Evolutionary conservation across 1,140 invertebrate genomes (phyloP), one percentile per base, ranked within the genome.

Genomic region (Saccostrea echinata): DNA sequence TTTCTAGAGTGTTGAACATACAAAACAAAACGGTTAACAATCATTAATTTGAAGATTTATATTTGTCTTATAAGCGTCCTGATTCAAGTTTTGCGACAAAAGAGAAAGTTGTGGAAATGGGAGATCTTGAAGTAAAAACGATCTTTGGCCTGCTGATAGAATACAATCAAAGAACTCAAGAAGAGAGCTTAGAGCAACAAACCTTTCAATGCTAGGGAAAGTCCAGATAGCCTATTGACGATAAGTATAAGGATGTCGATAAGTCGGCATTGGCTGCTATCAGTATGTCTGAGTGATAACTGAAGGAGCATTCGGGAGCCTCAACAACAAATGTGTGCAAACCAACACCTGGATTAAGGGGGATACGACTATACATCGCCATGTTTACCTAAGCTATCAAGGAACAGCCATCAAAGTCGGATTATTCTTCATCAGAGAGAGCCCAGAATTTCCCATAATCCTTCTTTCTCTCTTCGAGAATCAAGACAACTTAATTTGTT

Each of bases 311-410:
- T 71, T 71, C 27, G 68, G 13, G 16, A 71, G 27, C 68, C 68
- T 71, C 68, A 30, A 71, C 68, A 71, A 71, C 68, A 13, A 71
- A 71, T 71, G 68, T 33, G 68, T 27, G 68, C 27, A 71, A 4
- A n/a, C 24, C 27, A 33, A 71, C 68, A 71, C 68, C 27, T 71
- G 24, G 68, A 71, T 71, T 71, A 71, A 9, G 35, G 68, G 68
- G 68, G 27, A 71, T 71, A 71, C 68, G 30, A 71, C 30, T 27
- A 71, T 30, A 24, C 30, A 35, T 35, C 30, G 27, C 68, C 68
- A 33, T 71, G 68, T 71, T 71, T 27, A 71, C 68, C 30, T 71
- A 71, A 30, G 68, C 27, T 71, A 71, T 71, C 68, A 71, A 33
- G 24, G 16, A 71, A 71, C 27, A 71, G 57, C 16, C 68, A 71